Percentiles rank a stretch among this genome's conserved stretches.
Conservation (phyloP, 1,140 invertebrate species). For the Radopholus similis region DNA sequence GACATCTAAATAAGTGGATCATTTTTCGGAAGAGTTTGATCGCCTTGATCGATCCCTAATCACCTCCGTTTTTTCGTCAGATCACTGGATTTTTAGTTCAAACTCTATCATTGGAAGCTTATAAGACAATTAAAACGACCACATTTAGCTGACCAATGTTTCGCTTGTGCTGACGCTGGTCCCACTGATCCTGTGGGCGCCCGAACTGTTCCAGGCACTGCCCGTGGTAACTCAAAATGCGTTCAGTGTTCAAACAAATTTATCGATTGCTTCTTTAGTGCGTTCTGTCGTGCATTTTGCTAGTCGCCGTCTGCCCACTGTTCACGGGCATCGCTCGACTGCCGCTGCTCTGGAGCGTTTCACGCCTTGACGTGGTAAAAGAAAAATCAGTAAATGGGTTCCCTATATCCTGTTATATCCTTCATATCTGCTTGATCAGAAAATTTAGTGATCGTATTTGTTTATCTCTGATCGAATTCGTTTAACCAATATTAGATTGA, state of each 20-base stretch:
- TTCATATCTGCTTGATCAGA: too few relatives aligned
- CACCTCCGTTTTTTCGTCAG: too few relatives aligned
- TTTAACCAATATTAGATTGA: neutral
- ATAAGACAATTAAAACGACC: too few relatives aligned
- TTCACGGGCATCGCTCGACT: conserved; percentile 17
- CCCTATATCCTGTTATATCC: too few relatives aligned
- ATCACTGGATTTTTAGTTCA: too few relatives aligned
- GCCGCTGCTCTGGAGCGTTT: conserved; percentile 27
- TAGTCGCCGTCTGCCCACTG: conserved; percentile 22
- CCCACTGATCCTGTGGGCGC: conserved; percentile 28
- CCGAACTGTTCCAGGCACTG: conserved; percentile 22
- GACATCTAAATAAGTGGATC: too few relatives aligned
- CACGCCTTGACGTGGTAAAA: conserved; percentile 39
- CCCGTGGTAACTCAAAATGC: conserved; percentile 30
- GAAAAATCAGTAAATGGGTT: neutral
- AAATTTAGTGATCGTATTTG: too few relatives aligned
- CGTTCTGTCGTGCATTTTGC: conserved; percentile 33
- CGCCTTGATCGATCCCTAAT: too few relatives aligned
- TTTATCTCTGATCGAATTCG: neutral
- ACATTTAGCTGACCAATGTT: conserved; percentile 38
- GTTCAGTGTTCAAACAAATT: neutral
- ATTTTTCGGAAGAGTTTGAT: too few relatives aligned
- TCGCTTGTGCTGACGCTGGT: conserved; percentile 27
- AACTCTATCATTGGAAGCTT: too few relatives aligned
- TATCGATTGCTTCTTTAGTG: conserved; percentile 28